Evolutionary conservation across 1,140 invertebrate species (phyloP).

Genomic region (Whitmania pigra): DNA sequence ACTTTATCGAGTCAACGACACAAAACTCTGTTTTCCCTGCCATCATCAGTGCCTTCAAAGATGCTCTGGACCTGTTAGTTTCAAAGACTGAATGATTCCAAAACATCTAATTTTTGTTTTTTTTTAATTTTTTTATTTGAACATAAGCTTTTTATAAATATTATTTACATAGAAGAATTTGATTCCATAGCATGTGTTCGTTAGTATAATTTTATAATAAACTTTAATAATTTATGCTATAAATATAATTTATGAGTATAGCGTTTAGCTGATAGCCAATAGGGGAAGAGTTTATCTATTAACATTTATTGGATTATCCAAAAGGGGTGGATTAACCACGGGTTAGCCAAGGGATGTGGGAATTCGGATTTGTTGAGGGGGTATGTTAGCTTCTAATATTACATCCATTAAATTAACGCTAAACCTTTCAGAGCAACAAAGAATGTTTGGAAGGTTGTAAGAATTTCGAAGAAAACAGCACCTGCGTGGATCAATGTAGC

Average conservation of each 20-base stretch:
- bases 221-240: not conserved
- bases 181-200: not conserved
- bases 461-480: not conserved
- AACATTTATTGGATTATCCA: too few species aligned
- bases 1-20: conserved; percentile 63
- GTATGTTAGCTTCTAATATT: too few species aligned
- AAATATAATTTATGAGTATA: too few species aligned
- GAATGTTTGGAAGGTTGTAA: conserved; percentile 5
- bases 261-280: too few species aligned
- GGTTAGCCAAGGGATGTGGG: too few species aligned
- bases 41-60: conserved; percentile 69
- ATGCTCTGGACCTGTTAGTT: conserved; percentile 61
- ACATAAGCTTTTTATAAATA: too few species aligned
- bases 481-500: not conserved
- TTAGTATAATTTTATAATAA: not conserved
- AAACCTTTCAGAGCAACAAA: not conserved
- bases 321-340: too few species aligned
- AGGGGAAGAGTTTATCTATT: too few species aligned
- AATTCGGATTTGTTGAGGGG: too few species aligned
- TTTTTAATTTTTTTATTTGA: too few species aligned
- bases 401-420: too few species aligned
- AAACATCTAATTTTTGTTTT: too few species aligned
- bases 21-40: conserved; percentile 64
- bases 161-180: not conserved
- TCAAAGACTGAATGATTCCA: not conserved